Conservation (phyloP, 2,888 invertebrate genomes). For the Metopia argyrocephala region DNA sequence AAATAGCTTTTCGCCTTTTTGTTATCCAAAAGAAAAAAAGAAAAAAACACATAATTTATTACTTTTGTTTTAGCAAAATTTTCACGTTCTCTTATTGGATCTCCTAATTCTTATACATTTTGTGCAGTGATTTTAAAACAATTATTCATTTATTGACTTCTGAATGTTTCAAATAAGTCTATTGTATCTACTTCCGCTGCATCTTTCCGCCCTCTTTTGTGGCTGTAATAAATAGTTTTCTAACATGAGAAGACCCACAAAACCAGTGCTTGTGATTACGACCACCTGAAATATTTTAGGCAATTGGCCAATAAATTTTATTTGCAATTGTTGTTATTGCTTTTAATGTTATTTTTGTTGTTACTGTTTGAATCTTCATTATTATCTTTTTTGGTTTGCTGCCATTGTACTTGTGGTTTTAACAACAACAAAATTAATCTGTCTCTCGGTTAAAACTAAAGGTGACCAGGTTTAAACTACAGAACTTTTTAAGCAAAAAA, state of each 20-base stretch:
- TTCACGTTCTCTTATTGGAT: too few species aligned
- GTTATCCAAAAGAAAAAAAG: too few species aligned
- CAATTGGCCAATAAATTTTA: conserved; percentile 19
- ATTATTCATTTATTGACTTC: neutral
- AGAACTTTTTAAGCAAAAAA: too few species aligned
- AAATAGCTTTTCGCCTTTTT: too few species aligned
- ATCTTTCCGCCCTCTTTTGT: neutral
- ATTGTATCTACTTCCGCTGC: neutral
- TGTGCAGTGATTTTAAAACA: conserved; percentile 8
- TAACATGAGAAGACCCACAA: neutral
- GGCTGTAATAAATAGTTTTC: neutral
- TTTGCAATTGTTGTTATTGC: neutral
- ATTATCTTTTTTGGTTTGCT: neutral
- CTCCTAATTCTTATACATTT: too few species aligned
- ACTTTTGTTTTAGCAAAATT: too few species aligned
- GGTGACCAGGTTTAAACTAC: conserved; percentile 14
- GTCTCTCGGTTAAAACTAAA: neutral
- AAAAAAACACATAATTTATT: too few species aligned
- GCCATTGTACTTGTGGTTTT: conserved; percentile 7
- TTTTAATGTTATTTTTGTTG: neutral
- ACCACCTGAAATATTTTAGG: conserved; percentile 6
- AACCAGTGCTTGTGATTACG: neutral
- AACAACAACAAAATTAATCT: neutral
- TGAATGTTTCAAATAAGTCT: neutral
- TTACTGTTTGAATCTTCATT: neutral